Evolutionary conservation across 2,113 vertebrate genomes (phyloP).

Genomic region (Desmodus rotundus): DNA sequence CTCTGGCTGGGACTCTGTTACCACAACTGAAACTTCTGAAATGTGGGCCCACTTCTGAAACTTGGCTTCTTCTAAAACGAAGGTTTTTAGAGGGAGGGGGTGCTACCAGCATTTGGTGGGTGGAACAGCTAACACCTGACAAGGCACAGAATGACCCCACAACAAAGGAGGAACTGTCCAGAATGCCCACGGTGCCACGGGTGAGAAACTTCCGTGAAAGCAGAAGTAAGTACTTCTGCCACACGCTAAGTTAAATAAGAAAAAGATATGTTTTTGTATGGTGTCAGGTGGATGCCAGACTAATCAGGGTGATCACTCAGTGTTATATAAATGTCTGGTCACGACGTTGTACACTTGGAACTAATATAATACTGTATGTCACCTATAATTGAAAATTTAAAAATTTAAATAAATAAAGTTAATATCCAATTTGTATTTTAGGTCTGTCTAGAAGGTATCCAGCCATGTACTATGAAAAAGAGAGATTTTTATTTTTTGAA

Average conservation of each 20-base stretch:
- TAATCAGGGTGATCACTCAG: neutral
- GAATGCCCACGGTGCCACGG: fast-evolving
- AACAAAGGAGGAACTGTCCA: neutral
- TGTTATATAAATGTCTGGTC: neutral
- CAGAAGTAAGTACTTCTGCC: neutral
- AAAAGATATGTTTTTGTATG: neutral
- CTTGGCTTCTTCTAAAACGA: neutral
- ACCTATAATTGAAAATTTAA: neutral
- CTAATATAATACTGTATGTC: neutral
- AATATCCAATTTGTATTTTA: neutral
- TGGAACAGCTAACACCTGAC: fast-evolving
- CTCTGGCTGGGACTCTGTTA: neutral
- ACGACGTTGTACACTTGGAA: neutral
- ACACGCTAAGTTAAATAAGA: neutral
- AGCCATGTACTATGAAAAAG: too few relatives aligned
- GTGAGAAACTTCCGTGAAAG: fast-evolving
- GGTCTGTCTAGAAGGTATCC: too few relatives aligned
- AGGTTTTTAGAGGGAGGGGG: neutral
- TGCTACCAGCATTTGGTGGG: too few relatives aligned
- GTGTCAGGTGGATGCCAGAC: neutral
- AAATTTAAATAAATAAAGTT: neutral
- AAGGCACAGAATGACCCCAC: fast-evolving
- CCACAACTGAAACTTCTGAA: too few relatives aligned
- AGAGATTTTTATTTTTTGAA: too few relatives aligned
- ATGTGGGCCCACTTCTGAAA: neutral